phyloP scores from a whole-genome alignment of 2,888 invertebrate species.

The Fabriciana adippe region DNA sequence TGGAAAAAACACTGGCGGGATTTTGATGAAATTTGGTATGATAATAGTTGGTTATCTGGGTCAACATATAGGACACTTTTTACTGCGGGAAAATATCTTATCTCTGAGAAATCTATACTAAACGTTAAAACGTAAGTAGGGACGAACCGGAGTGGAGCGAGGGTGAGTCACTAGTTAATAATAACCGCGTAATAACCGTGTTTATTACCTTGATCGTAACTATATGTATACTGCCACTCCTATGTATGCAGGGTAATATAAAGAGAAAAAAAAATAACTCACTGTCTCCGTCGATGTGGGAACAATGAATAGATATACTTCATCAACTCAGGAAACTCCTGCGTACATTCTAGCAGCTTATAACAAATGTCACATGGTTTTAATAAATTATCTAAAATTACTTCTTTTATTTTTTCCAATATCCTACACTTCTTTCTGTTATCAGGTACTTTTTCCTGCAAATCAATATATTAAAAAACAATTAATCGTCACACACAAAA shows the following conservation, averaged over 20 bases:
- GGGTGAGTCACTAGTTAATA: too few relatives aligned
- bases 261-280: background rate
- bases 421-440: conserved; percentile 42
- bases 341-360: conserved; percentile 47
- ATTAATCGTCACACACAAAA: too few relatives aligned
- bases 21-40: too few relatives aligned
- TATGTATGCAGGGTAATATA: background rate
- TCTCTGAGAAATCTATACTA: too few relatives aligned
- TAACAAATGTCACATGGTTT: conserved; percentile 60
- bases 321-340: conserved; percentile 53
- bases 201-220: background rate
- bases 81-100: too few relatives aligned
- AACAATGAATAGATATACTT: conserved; percentile 60
- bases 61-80: too few relatives aligned
- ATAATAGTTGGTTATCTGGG: too few relatives aligned
- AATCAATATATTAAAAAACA: conserved; percentile 9
- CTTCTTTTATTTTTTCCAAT: conserved; percentile 44
- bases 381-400: conserved; percentile 43
- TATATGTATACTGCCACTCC: background rate
- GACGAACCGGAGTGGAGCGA: too few relatives aligned
- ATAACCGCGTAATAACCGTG: too few relatives aligned
- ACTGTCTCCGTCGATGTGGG: conserved; percentile 52
- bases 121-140: too few relatives aligned
- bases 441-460: conserved; percentile 54
- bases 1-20: too few relatives aligned